Base-by-base conservation (phyloP, 2,797 vertebrate genomes). In the Lacerta agilis region DNA sequence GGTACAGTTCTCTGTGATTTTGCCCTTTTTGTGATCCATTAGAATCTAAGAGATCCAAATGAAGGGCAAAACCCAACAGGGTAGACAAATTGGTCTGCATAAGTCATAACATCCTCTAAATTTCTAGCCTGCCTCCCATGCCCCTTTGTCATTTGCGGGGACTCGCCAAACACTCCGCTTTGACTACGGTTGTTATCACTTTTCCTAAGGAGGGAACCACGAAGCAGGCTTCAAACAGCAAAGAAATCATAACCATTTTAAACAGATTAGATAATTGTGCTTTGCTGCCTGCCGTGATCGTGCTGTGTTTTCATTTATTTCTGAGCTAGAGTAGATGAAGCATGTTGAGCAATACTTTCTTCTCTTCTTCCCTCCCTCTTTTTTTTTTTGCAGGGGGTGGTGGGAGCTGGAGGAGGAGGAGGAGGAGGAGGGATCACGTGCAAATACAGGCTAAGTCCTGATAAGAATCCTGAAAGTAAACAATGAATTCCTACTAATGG, bases 401-500 rank as follows among this genome's bases (percentile, higher is more conserved):
- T 33, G 36, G 10, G 49, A 55, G 49, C 49, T 55, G 45, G 45
- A 49, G n/a, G n/a, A n/a, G 20, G 11, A 41, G 41, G 64, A 38
- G 38, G 7, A 1, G 18, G 38, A 29, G 61, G 25, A 94, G 97
- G 97, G 97, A 97, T 98, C 97, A 95, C 96, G 92, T 93, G 97
- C 97, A 98, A 98, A 98, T 96, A 96, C 95, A 96, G 96, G 95
- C 96, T 96, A 96, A 97, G 97, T 96, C 95, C 96, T 73, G 97
- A 98, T 98, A 98, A 98, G 97, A 96, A 97, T 97, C 97, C 85
- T 91, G 91, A 97, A 95, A 92, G 97, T 96, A 97, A 98, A 98
- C 97, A 98, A 88, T 91, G 95, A 97, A 98, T 97, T 97, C 97
- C 97, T 95, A 94, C 97, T 98, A 98, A 98, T 97, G 97, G 97